phyloP scores from a whole-genome alignment of 2,113 vertebrate species.

The Pteruthius melanotis region DNA sequence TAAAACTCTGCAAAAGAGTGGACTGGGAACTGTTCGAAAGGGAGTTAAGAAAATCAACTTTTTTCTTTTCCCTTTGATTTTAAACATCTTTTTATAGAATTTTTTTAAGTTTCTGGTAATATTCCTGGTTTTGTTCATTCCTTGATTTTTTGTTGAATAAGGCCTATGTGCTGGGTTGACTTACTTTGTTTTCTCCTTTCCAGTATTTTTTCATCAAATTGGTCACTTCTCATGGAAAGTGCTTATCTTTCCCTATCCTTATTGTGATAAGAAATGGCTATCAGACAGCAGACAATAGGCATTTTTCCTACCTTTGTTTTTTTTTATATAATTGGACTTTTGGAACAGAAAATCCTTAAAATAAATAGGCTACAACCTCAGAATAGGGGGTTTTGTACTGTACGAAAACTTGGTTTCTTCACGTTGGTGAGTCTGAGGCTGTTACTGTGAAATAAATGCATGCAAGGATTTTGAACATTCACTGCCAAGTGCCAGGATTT shows the following conservation, averaged over 20 bases:
- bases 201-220: not conserved
- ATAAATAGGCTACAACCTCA: not conserved
- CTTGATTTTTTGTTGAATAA: not conserved
- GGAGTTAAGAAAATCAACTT: not conserved
- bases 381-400: not conserved
- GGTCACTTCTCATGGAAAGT: not conserved
- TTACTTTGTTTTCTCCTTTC: not conserved
- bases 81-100: not conserved
- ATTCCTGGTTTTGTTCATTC: not conserved
- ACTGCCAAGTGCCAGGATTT: not conserved
- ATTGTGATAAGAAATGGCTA: not conserved
- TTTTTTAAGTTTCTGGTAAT: not conserved
- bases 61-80: not conserved
- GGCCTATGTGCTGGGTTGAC: rapidly evolving
- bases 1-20: not conserved
- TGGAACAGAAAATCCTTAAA: not conserved
- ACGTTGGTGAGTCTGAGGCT: not conserved
- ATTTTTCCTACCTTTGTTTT: not conserved
- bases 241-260: not conserved
- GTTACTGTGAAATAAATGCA: not conserved
- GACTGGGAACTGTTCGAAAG: not conserved
- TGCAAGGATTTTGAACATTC: not conserved
- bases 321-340: not conserved
- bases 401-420: not conserved
- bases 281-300: rapidly evolving